Evolutionary conservation across 1,140 invertebrate species (phyloP).

Genomic region (Drosophila ficusphila): DNA sequence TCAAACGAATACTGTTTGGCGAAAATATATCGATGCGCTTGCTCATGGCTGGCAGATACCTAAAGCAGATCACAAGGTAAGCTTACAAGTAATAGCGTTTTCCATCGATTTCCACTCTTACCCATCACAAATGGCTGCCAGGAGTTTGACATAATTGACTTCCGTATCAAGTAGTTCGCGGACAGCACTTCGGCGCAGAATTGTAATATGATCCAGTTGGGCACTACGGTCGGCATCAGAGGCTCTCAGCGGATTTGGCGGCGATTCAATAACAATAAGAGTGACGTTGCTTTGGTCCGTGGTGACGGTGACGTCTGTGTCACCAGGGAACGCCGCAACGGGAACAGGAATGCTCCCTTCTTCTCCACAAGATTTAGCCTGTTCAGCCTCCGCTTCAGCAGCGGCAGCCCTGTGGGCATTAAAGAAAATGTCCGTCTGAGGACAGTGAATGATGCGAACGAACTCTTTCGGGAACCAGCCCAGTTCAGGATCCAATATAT

Average conservation of each 20-base stretch:
- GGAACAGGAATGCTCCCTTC: conserved; percentile 24
- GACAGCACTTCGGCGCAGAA: conserved; percentile 69
- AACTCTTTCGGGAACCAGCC: conserved; percentile 84
- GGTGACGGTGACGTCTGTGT: conserved; percentile 52
- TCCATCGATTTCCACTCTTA: conserved; percentile 19
- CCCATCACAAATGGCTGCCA: conserved; percentile 80
- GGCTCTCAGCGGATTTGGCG: conserved; percentile 17
- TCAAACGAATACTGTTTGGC: conserved; percentile 76
- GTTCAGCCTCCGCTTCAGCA: background rate
- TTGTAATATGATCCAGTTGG: conserved; percentile 48
- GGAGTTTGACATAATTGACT: conserved; percentile 80
- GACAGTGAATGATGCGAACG: conserved; percentile 73
- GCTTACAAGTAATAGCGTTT: background rate
- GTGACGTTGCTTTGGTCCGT: conserved; percentile 77
- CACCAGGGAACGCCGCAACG: conserved; percentile 29
- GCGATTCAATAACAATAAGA: conserved; percentile 77
- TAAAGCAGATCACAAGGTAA: conserved; percentile 8
- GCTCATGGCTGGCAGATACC: conserved; percentile 81
- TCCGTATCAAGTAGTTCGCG: conserved; percentile 82
- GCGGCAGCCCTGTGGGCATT: conserved; percentile 35
- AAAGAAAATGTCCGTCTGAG: conserved; percentile 67
- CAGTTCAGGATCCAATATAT: conserved; percentile 71
- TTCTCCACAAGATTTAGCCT: background rate
- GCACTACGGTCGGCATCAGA: conserved; percentile 20
- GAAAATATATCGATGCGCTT: conserved; percentile 83